These are phyloP conservation scores for Xenentodon cancila DNA, from an alignment of 2,797 vertebrate genomes.

Conservation along the genomic window DNA sequence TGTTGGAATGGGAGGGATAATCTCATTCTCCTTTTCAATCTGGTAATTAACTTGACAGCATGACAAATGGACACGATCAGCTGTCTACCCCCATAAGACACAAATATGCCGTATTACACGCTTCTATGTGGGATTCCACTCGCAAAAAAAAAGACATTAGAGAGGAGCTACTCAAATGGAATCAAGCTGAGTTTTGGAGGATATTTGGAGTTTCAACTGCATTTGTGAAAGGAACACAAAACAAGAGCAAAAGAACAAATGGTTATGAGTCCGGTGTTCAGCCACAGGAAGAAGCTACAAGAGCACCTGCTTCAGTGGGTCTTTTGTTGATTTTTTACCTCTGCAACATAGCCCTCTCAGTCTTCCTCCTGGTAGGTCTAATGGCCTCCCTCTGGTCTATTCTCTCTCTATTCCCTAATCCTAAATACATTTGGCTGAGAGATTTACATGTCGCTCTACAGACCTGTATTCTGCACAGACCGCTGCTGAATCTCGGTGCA, in stretches of 20 bases:
- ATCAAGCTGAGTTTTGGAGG: constrained; percentile 55
- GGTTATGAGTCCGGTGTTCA: constrained; percentile 6
- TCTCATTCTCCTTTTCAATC: constrained; percentile 83
- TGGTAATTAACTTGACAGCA: constrained; percentile 88
- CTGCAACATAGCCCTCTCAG: constrained; percentile 40
- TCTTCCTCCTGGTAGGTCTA: constrained; percentile 64
- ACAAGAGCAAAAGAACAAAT: constrained; percentile 2
- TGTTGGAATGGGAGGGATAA: constrained; percentile 74
- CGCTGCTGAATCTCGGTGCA: constrained; percentile 47
- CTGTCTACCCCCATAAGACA: constrained; percentile 82
- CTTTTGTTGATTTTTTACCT: constrained; percentile 55
- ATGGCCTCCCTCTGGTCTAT: constrained; percentile 46
- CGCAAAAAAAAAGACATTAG: constrained; percentile 65
- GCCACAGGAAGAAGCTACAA: constrained; percentile 12
- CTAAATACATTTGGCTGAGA: constrained; percentile 75
- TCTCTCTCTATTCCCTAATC: constrained; percentile 40
- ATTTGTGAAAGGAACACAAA: constrained; percentile 13
- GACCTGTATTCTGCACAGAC: constrained; percentile 19
- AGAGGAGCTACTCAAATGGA: constrained; percentile 62
- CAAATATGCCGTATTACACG: constrained; percentile 79
- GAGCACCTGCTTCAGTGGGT: constrained; percentile 8
- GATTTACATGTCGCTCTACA: constrained; percentile 67
- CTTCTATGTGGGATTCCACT: constrained; percentile 67
- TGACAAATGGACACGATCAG: constrained; percentile 86
- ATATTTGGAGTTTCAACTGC: constrained; percentile 42